Percentiles rank a stretch among this genome's conserved stretches.
Evolutionary conservation across 2,888 invertebrate genomes (phyloP).

Genomic region (Lordiphosa andalusiaca): DNA sequence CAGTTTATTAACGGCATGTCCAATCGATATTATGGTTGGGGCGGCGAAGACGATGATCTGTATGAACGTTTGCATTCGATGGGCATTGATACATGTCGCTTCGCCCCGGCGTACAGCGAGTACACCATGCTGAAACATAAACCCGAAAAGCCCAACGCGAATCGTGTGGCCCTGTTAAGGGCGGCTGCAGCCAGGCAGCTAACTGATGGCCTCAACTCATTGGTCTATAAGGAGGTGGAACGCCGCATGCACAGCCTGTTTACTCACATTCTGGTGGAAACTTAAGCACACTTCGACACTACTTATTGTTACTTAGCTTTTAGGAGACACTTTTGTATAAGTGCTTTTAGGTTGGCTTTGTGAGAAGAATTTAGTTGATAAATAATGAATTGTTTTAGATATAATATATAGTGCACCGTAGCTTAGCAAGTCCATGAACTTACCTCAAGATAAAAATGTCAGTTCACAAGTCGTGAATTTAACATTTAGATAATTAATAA

Average conservation of each 20-base stretch:
- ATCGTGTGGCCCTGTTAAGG: conserved; percentile 80
- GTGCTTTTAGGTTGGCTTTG: conserved; percentile 10
- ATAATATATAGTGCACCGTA: not conserved
- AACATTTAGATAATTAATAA: conserved; percentile 14
- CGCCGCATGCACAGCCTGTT: conserved; percentile 83
- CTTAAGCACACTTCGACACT: conserved; percentile 47
- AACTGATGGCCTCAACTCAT: conserved; percentile 84
- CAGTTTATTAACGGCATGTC: conserved; percentile 90
- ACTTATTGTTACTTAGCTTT: conserved; percentile 54
- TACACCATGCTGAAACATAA: conserved; percentile 86
- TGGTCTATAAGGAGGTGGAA: conserved; percentile 82
- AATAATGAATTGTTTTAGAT: conserved; percentile 36
- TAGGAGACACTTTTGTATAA: conserved; percentile 13
- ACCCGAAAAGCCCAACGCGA: conserved; percentile 83
- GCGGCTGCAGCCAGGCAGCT: conserved; percentile 81
- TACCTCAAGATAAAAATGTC: conserved; percentile 28
- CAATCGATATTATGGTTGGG: conserved; percentile 92
- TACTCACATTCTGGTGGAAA: conserved; percentile 84
- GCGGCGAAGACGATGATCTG: conserved; percentile 94
- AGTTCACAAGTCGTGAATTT: not conserved
- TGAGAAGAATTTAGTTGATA: not conserved
- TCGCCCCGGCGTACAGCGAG: conserved; percentile 85
- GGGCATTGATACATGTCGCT: conserved; percentile 83
- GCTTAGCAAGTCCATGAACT: conserved; percentile 21
- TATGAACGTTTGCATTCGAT: conserved; percentile 82